Evolutionary conservation across 2,888 invertebrate species (phyloP).

Genomic region (Chrysodeixis includens): DNA sequence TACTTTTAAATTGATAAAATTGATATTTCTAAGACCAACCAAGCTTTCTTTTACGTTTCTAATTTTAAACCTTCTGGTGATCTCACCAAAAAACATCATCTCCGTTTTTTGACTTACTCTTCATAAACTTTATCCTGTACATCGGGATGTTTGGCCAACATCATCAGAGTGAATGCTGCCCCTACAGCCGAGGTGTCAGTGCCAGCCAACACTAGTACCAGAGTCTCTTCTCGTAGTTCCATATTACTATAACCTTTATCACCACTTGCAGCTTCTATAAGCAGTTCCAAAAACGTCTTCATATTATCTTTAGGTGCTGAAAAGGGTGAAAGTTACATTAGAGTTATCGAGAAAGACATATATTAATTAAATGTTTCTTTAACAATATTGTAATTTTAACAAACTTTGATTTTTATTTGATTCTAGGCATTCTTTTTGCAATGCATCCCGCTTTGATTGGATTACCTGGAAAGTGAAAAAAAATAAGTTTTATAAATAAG

Average conservation of each 20-base stretch:
- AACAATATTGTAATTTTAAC: not conserved
- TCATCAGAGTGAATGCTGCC: slow-evolving; percentile 53
- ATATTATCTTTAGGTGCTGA: too few relatives aligned
- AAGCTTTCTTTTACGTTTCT: too few relatives aligned
- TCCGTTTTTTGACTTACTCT: too few relatives aligned
- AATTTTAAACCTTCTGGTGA: too few relatives aligned
- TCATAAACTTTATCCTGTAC: slow-evolving; percentile 66
- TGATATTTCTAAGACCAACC: too few relatives aligned
- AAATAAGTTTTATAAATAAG: too few relatives aligned
- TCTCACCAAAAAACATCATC: too few relatives aligned
- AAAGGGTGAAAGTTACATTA: too few relatives aligned
- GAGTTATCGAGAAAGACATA: too few relatives aligned
- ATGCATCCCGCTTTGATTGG: slow-evolving; percentile 18
- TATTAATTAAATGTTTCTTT: too few relatives aligned
- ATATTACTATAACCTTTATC: slow-evolving; percentile 47
- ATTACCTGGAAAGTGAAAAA: slow-evolving; percentile 27
- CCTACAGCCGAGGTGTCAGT: slow-evolving; percentile 65
- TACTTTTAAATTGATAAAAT: too few relatives aligned
- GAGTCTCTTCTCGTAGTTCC: slow-evolving; percentile 61
- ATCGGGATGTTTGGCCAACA: slow-evolving; percentile 63
- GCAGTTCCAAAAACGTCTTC: slow-evolving; percentile 23
- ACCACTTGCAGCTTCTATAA: slow-evolving; percentile 40
- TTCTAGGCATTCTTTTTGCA: not conserved
- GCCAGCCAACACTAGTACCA: slow-evolving; percentile 59
- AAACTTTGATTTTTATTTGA: slow-evolving; percentile 7